Evolutionary conservation across 1,140 invertebrate genomes (phyloP).

Genomic region (Pseudomyrmex cubaensis): DNA sequence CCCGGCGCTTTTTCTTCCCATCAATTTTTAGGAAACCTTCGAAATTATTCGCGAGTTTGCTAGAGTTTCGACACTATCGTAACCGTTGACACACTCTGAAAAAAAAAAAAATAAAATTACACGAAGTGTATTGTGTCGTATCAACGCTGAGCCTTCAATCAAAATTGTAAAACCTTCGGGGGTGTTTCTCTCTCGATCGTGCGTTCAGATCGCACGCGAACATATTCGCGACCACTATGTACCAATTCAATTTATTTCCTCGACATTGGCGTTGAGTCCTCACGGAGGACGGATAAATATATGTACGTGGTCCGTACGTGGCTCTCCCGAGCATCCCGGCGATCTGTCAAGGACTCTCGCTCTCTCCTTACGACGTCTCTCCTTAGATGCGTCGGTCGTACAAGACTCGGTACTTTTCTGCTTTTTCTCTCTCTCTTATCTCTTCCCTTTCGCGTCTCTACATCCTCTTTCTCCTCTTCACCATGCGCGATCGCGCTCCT

Average conservation of each 20-base stretch:
- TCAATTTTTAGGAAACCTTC: constrained; percentile 13
- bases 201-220: constrained; percentile 35
- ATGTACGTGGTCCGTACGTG: constrained; percentile 30
- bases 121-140: constrained; percentile 32
- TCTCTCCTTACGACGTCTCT: constrained; percentile 5
- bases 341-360: constrained; percentile 27
- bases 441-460: constrained; percentile 6
- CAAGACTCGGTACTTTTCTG: constrained; percentile 21
- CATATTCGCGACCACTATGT: constrained; percentile 31
- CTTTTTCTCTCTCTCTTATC: constrained; percentile 8
- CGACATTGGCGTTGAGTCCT: constrained; percentile 32
- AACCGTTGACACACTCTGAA: background rate
- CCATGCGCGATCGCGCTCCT: background rate
- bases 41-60: constrained; percentile 17
- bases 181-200: constrained; percentile 39
- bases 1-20: background rate
- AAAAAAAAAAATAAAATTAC: constrained; percentile 21
- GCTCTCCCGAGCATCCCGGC: constrained; percentile 1
- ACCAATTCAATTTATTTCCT: constrained; percentile 70
- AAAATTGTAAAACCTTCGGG: constrained; percentile 63
- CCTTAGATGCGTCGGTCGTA: constrained; percentile 9
- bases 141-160: constrained; percentile 50
- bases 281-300: constrained; percentile 51
- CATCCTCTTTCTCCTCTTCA: background rate
- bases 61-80: background rate